These are phyloP conservation scores for Parnassius mnemosyne DNA, from an alignment of 2,888 invertebrate species.

Conservation along the genomic window DNA sequence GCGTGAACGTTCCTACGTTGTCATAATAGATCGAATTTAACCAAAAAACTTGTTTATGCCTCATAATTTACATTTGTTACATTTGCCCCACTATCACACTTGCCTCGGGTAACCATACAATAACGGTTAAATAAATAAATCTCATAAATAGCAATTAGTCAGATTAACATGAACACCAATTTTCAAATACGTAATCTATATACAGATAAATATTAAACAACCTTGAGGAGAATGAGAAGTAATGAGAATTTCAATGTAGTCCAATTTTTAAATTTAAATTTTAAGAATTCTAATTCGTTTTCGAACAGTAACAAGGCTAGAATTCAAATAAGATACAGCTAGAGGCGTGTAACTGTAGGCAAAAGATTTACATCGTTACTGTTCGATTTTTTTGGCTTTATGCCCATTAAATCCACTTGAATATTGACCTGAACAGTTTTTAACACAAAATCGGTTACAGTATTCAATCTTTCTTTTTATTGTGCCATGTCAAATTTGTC, in stretches of 20 bases:
- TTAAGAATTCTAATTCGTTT: constrained; percentile 1
- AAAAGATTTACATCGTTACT: constrained; percentile 1
- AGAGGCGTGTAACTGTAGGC: constrained; percentile 6
- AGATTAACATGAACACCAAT: no score
- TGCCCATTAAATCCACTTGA: constrained; percentile 10
- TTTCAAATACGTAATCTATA: no score
- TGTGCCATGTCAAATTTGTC: neutral
- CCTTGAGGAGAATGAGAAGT: no score
- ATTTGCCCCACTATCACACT: no score
- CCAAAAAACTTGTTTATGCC: no score
- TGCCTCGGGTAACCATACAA: no score
- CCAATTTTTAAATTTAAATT: neutral
- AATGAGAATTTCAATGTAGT: neutral
- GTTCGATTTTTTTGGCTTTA: constrained; percentile 7
- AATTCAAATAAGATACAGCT: constrained; percentile 9
- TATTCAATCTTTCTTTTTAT: neutral
- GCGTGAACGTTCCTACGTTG: no score
- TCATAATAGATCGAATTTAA: no score
- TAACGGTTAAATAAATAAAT: no score
- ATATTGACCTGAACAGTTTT: neutral
- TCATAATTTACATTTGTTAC: no score
- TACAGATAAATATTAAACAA: no score
- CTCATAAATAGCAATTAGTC: no score
- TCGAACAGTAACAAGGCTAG: neutral
- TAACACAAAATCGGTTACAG: neutral